Evolutionary conservation across 2,888 invertebrate genomes (phyloP).

Genomic region (Nipponacmea schrenckii): DNA sequence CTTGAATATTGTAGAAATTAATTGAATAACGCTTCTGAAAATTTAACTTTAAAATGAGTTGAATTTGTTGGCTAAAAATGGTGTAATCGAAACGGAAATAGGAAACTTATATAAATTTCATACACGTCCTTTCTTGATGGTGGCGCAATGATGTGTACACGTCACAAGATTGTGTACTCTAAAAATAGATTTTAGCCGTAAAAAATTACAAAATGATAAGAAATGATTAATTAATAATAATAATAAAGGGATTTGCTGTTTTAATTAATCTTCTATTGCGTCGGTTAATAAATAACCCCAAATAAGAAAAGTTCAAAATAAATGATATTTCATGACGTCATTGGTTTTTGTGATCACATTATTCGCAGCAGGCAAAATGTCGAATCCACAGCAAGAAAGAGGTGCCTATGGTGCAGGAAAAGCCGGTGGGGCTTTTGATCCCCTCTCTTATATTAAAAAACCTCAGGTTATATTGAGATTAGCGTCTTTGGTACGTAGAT

Average conservation of each 20-base stretch:
- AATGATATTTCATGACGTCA: constrained; percentile 39
- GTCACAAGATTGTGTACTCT: background rate
- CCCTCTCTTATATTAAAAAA: constrained; percentile 87
- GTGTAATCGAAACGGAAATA: background rate
- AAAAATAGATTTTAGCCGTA: background rate
- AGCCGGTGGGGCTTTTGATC: constrained; percentile 90
- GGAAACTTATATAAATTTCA: background rate
- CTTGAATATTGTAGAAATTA: constrained; percentile 5
- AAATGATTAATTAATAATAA: background rate
- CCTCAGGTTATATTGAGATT: constrained; percentile 93
- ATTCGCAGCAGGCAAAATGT: constrained; percentile 6
- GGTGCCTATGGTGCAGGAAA: constrained; percentile 97
- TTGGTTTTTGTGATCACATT: constrained; percentile 31
- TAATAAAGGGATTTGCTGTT: background rate
- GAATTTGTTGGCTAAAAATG: background rate
- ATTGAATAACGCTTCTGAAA: background rate
- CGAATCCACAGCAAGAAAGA: constrained; percentile 61
- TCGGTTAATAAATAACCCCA: background rate
- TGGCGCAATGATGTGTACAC: background rate
- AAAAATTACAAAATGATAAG: background rate
- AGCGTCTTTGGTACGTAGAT: constrained; percentile 69
- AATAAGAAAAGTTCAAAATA: background rate
- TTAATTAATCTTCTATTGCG: background rate
- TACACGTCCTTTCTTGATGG: background rate
- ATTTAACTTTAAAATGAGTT: background rate